Evolutionary conservation across 2,888 invertebrate species (phyloP).

Genomic region (Zygothrica quintamaculata): DNA sequence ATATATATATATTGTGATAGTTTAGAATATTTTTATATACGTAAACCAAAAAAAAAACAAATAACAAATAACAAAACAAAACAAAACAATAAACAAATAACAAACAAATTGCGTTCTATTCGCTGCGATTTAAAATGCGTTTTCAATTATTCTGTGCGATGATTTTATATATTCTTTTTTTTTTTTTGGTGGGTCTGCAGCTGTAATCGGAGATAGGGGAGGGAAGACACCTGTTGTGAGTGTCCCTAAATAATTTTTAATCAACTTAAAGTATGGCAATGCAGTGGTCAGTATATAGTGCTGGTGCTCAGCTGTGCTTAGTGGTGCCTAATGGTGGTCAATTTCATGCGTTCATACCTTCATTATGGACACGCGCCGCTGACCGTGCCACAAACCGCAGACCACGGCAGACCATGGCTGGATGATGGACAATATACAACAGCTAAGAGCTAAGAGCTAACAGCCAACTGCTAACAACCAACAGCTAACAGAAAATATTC

Average conservation of each 20-base stretch:
- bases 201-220: no score
- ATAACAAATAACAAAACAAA: background rate
- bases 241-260: slow-evolving; percentile 68
- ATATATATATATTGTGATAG: slow-evolving; percentile 3
- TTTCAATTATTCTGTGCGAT: slow-evolving; percentile 40
- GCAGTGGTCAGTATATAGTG: background rate
- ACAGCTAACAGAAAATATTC: no score
- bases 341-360: slow-evolving; percentile 74
- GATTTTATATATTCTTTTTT: no score
- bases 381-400: slow-evolving; percentile 13
- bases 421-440: background rate
- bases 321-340: slow-evolving; percentile 49
- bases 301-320: slow-evolving; percentile 9
- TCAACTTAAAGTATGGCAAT: slow-evolving; percentile 26
- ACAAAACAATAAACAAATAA: slow-evolving; percentile 8
- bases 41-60: background rate
- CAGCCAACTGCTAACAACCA: no score
- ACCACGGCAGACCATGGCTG: background rate
- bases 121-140: slow-evolving; percentile 31
- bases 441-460: no score
- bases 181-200: no score
- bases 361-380: slow-evolving; percentile 47
- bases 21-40: background rate
- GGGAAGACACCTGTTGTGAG: slow-evolving; percentile 46
- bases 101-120: slow-evolving; percentile 48